Percentiles rank a stretch among this genome's conserved stretches.
Evolutionary conservation across 2,797 vertebrate species (phyloP).

Genomic region (Spinus pinus): DNA sequence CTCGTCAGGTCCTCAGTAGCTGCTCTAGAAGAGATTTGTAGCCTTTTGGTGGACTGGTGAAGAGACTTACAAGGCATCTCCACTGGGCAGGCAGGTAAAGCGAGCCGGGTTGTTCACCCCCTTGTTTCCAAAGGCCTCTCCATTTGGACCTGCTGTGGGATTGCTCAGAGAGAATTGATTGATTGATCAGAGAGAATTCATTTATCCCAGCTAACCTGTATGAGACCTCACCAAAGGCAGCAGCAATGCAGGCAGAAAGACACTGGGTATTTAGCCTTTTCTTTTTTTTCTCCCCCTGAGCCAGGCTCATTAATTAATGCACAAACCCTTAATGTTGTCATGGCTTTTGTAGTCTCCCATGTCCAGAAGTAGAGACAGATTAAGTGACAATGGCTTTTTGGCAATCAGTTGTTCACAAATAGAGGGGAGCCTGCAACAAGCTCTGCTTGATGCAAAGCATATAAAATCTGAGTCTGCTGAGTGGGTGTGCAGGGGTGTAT

Average conservation of each 20-base stretch:
- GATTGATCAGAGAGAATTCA: constrained; percentile 17
- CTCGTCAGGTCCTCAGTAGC: constrained; percentile 68
- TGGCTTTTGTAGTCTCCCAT: neutral
- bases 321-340: neutral
- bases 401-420: neutral
- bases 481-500: no score
- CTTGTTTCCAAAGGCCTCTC: constrained; percentile 37
- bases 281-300: neutral
- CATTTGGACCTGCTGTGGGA: constrained; percentile 12
- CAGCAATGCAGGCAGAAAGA: neutral
- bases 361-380: neutral
- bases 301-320: neutral
- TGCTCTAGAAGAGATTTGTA: constrained; percentile 71
- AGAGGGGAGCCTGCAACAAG: neutral
- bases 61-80: constrained; percentile 60
- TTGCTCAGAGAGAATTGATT: constrained; percentile 1
- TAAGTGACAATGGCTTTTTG: neutral
- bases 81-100: constrained; percentile 72
- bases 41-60: constrained; percentile 60
- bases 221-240: constrained; percentile 34
- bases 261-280: neutral
- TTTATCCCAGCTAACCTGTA: neutral
- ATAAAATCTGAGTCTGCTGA: neutral
- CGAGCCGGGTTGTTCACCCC: constrained; percentile 38
- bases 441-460: neutral